A percentile compares a stretch with the other conserved stretches of the same genome.
These are phyloP conservation scores for Calliopsis andreniformis DNA, from an alignment of 1,140 invertebrate species.

Conservation along the genomic window DNA sequence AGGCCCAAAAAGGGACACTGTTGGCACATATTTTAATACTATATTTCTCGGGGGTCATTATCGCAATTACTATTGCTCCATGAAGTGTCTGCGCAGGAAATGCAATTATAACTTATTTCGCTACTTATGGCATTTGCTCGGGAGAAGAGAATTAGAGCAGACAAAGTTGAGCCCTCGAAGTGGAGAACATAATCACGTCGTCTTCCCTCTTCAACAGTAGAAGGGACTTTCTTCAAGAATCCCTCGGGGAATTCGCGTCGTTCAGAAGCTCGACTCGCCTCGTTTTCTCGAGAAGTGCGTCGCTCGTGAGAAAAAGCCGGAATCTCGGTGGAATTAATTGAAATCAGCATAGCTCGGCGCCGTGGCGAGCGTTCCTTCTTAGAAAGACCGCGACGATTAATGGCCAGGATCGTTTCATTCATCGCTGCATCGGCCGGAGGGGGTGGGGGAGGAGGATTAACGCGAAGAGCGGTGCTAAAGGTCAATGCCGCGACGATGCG, in stretches of 20 bases:
- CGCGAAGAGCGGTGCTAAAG: slow-evolving; percentile 53
- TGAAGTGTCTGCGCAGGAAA: slow-evolving; percentile 22
- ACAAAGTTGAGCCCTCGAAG: slow-evolving; percentile 2
- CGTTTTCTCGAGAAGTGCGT: neutral
- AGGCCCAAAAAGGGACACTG: slow-evolving; percentile 33
- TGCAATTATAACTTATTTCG: slow-evolving; percentile 68
- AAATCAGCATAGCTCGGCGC: slow-evolving; percentile 69
- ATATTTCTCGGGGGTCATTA: slow-evolving; percentile 59
- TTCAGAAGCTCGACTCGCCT: slow-evolving; percentile 1
- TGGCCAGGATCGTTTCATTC: slow-evolving; percentile 65
- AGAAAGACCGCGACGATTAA: slow-evolving; percentile 62
- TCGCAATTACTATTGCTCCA: slow-evolving; percentile 61
- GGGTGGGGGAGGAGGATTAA: slow-evolving; percentile 35
- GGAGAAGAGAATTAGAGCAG: neutral
- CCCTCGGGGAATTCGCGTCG: slow-evolving; percentile 38
- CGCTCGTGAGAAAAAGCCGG: slow-evolving; percentile 50
- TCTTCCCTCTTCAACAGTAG: slow-evolving; percentile 5
- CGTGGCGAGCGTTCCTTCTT: slow-evolving; percentile 59
- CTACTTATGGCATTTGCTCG: slow-evolving; percentile 22
- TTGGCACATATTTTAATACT: slow-evolving; percentile 64
- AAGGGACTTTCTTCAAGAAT: slow-evolving; percentile 12
- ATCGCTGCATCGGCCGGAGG: slow-evolving; percentile 46
- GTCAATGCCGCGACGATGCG: slow-evolving; percentile 57
- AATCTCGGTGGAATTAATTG: slow-evolving; percentile 69
- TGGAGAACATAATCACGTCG: slow-evolving; percentile 43